These are phyloP conservation scores for Muschampia plurimacula DNA, from an alignment of 2,888 invertebrate genomes.

Conservation along the genomic window DNA sequence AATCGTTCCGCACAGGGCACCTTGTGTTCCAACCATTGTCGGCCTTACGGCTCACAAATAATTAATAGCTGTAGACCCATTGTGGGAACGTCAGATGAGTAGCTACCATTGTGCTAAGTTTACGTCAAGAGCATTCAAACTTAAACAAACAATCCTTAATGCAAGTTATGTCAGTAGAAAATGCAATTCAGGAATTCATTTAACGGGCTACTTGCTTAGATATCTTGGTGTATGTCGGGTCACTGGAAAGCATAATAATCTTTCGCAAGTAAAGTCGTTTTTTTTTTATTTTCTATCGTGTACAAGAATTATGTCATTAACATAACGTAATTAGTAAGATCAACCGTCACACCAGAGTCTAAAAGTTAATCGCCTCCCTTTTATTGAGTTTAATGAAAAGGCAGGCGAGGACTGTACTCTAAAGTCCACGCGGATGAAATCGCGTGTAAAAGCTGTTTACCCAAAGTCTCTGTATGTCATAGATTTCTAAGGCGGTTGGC, in stretches of 20 bases:
- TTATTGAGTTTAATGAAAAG: too few relatives aligned
- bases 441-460: too few relatives aligned
- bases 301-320: too few relatives aligned
- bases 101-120: constrained; percentile 29
- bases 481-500: too few relatives aligned
- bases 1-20: constrained; percentile 28
- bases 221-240: neutral
- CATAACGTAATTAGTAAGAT: too few relatives aligned
- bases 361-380: too few relatives aligned
- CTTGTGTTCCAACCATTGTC: constrained; percentile 34
- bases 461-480: too few relatives aligned
- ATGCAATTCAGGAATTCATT: constrained; percentile 7
- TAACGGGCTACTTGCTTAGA: neutral
- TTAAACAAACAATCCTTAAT: constrained; percentile 28
- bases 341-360: too few relatives aligned
- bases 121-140: constrained; percentile 34
- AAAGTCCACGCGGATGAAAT: too few relatives aligned
- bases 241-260: neutral
- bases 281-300: too few relatives aligned
- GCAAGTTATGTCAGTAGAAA: constrained; percentile 26
- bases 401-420: too few relatives aligned
- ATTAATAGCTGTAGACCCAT: constrained; percentile 33
- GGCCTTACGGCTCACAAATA: constrained; percentile 37
- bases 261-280: neutral
- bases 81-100: constrained; percentile 33